These are phyloP conservation scores for Sarcophaga caerulescens DNA, from an alignment of 2,888 invertebrate genomes.

Conservation along the genomic window DNA sequence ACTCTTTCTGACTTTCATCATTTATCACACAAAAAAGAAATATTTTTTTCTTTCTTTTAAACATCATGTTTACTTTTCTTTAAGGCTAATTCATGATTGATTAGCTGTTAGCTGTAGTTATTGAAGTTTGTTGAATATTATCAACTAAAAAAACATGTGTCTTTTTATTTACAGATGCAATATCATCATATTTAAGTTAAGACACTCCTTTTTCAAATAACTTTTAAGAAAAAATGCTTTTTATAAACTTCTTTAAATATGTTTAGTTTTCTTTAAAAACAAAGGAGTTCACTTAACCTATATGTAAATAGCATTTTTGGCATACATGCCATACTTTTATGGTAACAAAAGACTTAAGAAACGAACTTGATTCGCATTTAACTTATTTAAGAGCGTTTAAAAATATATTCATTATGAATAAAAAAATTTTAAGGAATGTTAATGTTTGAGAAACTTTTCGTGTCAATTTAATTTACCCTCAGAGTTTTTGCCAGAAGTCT, in stretches of 20 bases:
- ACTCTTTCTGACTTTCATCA: conserved; percentile 47
- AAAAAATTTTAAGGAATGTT: no score
- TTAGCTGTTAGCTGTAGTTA: conserved; percentile 25
- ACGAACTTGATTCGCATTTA: no score
- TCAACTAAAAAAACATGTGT: conserved; percentile 33
- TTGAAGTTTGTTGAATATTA: conserved; percentile 17
- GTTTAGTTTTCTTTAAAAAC: not conserved
- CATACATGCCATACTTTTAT: no score
- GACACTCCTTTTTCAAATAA: not conserved
- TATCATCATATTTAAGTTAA: not conserved
- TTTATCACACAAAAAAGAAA: conserved; percentile 35
- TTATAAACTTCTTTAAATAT: conserved; percentile 4
- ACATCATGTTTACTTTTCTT: conserved; percentile 28
- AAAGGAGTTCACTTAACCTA: no score
- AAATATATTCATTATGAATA: no score
- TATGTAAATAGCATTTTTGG: no score
- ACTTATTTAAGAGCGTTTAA: no score
- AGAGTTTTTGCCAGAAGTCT: no score
- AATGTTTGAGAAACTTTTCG: no score
- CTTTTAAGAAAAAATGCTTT: not conserved
- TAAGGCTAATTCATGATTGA: conserved; percentile 55
- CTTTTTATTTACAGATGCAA: conserved; percentile 23
- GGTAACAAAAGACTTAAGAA: no score
- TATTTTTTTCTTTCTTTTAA: not conserved
- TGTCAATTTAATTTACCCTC: no score